phyloP scores from a whole-genome alignment of 2,888 invertebrate genomes.

The Uropetala carovei region DNA sequence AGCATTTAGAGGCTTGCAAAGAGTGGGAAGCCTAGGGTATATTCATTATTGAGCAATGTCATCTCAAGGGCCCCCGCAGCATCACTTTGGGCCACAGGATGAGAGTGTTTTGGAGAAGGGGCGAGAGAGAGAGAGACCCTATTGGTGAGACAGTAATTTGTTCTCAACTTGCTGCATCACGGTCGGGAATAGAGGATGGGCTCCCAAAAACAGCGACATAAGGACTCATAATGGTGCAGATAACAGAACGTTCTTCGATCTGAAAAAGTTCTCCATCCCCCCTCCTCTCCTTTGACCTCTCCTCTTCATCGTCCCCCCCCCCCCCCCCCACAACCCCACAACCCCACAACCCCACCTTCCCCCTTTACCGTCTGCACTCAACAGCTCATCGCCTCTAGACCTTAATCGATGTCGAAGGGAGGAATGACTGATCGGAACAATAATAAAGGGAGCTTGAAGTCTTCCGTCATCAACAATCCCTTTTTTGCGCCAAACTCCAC shows the following conservation, averaged over 20 bases:
- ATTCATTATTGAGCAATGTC: slow-evolving; percentile 26
- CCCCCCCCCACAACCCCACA: no score
- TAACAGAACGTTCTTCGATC: background rate
- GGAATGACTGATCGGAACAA: slow-evolving; percentile 41
- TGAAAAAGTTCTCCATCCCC: background rate
- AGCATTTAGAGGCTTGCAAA: background rate
- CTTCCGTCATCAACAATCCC: background rate
- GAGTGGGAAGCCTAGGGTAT: background rate
- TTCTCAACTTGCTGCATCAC: slow-evolving; percentile 19
- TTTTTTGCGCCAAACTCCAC: background rate
- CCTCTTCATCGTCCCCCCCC: background rate
- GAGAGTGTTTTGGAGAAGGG: background rate
- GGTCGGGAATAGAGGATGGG: background rate
- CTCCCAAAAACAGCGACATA: background rate
- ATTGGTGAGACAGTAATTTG: background rate
- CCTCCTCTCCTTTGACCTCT: background rate
- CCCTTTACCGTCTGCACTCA: background rate
- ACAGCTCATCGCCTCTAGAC: slow-evolving; percentile 49
- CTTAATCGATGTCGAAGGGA: slow-evolving; percentile 31
- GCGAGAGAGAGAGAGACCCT: no score
- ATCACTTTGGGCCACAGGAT: background rate
- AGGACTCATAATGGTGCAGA: background rate
- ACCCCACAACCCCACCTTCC: background rate
- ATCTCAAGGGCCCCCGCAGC: background rate
- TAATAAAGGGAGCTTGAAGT: slow-evolving; percentile 7